Evolutionary conservation across 2,888 invertebrate genomes (phyloP), one percentile per base, ranked within the genome.

Genomic region (Geotrupes spiniger): DNA sequence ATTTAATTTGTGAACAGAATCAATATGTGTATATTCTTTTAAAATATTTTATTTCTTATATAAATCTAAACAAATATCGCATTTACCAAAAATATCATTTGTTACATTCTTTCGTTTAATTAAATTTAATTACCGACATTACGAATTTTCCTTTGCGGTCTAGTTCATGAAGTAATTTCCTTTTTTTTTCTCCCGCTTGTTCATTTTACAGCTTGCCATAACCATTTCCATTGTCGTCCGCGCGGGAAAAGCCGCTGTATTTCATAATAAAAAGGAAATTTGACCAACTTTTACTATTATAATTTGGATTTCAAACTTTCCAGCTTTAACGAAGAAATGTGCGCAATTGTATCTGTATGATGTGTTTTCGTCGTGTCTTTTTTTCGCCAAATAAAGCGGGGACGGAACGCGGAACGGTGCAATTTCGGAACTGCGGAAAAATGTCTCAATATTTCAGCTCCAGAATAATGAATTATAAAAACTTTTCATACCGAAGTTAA

Each of bases 401-500:
- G 21, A 12, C 11, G 43, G 44, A 43, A 46, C 39, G 44, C 28
- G 43, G 49, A 50, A 53, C 51, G 53, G 46, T 40, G 45, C 49
- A 51, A 46, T 46, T 52, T 50, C 42, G 49, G 41, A 54, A 52
- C 56, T 53, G 53, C 52, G 54, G 55, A 54, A 57, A 59, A 59
- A 57, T 56, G 48, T 52, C 49, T 46, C 55, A 51, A 57, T 60
- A 60, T 57, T 55, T 53, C 53, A 48, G 58, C 58, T 57, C 51
- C 47, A 45, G 57, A 58, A 60, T 59, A 62, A 61, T 61, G 60
- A 59, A 56, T 58, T 59, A 56, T 54, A 59, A 59, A 59, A 59
- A 59, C 54, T 61, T 61, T 58, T 56, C 52, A 54, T 56, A 50
- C 46, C 54, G 50, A 57, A 56, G 54, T 57, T 52, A 51, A 53